phyloP scores from a whole-genome alignment of 2,888 invertebrate genomes.

The Parapristionchus giblindavisi region DNA sequence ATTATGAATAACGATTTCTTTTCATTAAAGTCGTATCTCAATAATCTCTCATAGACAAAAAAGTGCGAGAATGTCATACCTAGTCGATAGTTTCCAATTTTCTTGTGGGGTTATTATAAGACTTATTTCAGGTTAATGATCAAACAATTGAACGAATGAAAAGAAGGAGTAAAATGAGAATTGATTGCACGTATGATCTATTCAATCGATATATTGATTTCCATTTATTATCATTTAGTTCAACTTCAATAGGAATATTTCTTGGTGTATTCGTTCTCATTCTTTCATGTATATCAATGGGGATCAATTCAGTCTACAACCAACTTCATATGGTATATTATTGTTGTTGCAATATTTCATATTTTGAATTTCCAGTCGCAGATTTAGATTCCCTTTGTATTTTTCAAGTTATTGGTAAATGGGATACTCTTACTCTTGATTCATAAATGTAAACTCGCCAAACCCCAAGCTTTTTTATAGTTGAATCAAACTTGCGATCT shows the following conservation, averaged over 20 bases:
- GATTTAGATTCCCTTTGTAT: too few relatives aligned
- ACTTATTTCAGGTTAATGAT: background rate
- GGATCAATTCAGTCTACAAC: constrained; percentile 65
- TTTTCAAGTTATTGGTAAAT: too few relatives aligned
- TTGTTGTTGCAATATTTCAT: too few relatives aligned
- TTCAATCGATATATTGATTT: background rate
- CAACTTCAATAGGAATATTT: constrained; percentile 65
- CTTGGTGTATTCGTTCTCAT: constrained; percentile 66
- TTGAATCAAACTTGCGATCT: background rate
- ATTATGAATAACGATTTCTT: too few relatives aligned
- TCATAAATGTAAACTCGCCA: too few relatives aligned
- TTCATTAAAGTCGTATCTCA: too few relatives aligned
- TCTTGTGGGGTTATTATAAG: background rate
- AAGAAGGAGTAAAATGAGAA: constrained; percentile 59
- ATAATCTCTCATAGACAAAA: too few relatives aligned
- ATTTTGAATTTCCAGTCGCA: too few relatives aligned
- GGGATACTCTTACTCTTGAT: too few relatives aligned
- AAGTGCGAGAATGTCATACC: too few relatives aligned
- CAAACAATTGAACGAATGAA: constrained; percentile 39
- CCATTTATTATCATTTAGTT: constrained; percentile 43
- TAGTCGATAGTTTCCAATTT: too few relatives aligned
- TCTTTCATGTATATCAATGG: constrained; percentile 63
- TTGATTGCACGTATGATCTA: constrained; percentile 62
- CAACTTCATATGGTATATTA: constrained; percentile 38
- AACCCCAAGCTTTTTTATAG: too few relatives aligned